These are phyloP conservation scores for Cossypha heuglini DNA, from an alignment of 2,797 vertebrate genomes.

Conservation along the genomic window DNA sequence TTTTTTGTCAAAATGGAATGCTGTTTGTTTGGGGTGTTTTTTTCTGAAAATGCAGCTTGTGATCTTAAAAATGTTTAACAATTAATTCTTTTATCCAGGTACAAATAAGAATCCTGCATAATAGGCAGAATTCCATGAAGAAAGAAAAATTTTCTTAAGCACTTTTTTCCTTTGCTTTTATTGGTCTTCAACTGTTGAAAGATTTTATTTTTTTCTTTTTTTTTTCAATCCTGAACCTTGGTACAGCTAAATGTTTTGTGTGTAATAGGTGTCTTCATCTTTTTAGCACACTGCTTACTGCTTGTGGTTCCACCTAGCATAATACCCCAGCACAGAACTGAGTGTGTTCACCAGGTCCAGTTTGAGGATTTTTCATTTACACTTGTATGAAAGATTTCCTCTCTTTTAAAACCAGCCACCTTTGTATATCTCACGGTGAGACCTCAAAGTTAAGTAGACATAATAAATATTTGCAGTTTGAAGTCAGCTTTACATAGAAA, in stretches of 20 bases:
- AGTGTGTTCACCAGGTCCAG: not conserved
- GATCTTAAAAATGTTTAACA: not conserved
- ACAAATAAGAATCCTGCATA: not conserved
- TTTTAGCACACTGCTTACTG: not conserved
- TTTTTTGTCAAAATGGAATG: not conserved
- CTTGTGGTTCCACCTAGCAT: not conserved
- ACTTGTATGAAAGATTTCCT: not conserved
- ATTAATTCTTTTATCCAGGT: not conserved
- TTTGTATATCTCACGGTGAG: not conserved
- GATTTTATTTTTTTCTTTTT: not conserved
- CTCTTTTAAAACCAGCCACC: not conserved
- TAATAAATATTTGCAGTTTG: not conserved
- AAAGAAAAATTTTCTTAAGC: not conserved
- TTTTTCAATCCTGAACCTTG: not conserved
- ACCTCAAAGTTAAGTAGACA: not conserved
- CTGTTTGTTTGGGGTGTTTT: not conserved
- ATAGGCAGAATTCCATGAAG: not conserved
- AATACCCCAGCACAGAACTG: not conserved
- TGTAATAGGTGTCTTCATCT: not conserved
- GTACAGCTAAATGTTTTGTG: not conserved
- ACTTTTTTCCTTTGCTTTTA: not conserved
- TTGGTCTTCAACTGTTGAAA: not conserved
- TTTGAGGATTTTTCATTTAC: not conserved
- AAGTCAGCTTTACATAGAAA: not conserved
- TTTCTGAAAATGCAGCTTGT: not conserved